Base-by-base conservation (phyloP, 2,797 vertebrate genomes). In the Sandelia bainsii region DNA sequence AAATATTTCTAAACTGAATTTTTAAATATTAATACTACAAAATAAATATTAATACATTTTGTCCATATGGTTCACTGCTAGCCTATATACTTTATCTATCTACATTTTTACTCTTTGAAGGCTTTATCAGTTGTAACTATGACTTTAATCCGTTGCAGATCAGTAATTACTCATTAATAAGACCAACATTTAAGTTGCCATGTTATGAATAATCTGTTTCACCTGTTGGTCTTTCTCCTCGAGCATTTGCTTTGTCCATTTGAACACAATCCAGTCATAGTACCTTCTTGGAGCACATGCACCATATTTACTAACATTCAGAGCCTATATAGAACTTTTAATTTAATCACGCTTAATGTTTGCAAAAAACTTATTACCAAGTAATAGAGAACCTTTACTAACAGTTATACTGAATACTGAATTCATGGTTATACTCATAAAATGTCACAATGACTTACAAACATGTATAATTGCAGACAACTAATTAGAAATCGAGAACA, bases 341-440 rank as follows among this genome's bases (percentile, higher is more conserved):
- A 29, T 29, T 29, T 29, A 29, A 29, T 29, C 29, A 29, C 29
- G n/a, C n/a, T n/a, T n/a, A n/a, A n/a, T n/a, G n/a, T n/a, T n/a
- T n/a, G n/a, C n/a, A n/a, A n/a, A n/a, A n/a, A n/a, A n/a, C n/a
- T n/a, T n/a, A n/a, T n/a, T n/a, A n/a, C n/a, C n/a, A n/a, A n/a
- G n/a, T n/a, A n/a, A n/a, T n/a, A 32, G 32, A 4, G 32, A 53
- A 19, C 19, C 11, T 61, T 50, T 6, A 61, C 65, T 65, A 40
- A 59, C 54, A 70, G 40, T 29, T 46, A 63, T 19, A 76, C n/a
- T n/a, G n/a, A 39, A 42, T n/a, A 16, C 25, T 20, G 14, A 51
- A 20, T 7, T 23, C n/a, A 27, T 62, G 20, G 40, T 52, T 44
- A 50, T 29, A 44, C 29, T 14, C 17, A 17, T 54, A 42, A 59